Percentiles rank a stretch among this genome's conserved stretches.
Conservation (phyloP, 1,140 invertebrate genomes). For the Nasonia vitripennis region DNA sequence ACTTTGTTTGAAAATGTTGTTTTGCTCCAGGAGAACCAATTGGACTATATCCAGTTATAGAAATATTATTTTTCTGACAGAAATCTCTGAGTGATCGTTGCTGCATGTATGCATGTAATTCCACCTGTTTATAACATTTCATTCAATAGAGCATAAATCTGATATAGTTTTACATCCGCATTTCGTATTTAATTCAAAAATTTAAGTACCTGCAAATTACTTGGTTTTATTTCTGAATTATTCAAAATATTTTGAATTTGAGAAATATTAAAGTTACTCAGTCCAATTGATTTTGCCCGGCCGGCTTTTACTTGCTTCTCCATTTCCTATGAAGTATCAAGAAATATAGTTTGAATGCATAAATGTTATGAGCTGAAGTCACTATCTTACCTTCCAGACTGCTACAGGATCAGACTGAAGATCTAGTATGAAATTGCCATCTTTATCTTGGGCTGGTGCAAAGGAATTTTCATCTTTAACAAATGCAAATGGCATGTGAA, state of each 20-base stretch:
- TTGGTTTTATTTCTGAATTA: constrained; percentile 80
- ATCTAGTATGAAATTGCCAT: constrained; percentile 81
- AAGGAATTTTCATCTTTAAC: constrained; percentile 72
- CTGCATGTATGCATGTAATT: constrained; percentile 89
- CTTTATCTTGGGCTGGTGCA: constrained; percentile 72
- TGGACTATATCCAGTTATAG: constrained; percentile 89
- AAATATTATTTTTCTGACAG: constrained; percentile 83
- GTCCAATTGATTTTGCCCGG: constrained; percentile 81
- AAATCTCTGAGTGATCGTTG: constrained; percentile 85
- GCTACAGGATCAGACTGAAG: constrained; percentile 81
- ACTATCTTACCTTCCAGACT: constrained; percentile 81
- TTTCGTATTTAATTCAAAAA: not conserved
- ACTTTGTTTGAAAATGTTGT: constrained; percentile 71
- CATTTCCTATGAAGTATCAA: constrained; percentile 78
- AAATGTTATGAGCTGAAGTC: constrained; percentile 33
- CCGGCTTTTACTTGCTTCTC: constrained; percentile 82
- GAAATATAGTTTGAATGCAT: constrained; percentile 43
- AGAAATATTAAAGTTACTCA: constrained; percentile 87
- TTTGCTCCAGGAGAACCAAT: constrained; percentile 82
- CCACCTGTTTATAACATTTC: constrained; percentile 77
- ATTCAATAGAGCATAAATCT: constrained; percentile 43
- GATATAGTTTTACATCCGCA: constrained; percentile 13
- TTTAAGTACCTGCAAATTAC: constrained; percentile 80
- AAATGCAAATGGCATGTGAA: constrained; percentile 87
- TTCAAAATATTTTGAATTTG: constrained; percentile 82